Conservation (phyloP, 2,888 invertebrate species). For the Sinelater perroti region DNA sequence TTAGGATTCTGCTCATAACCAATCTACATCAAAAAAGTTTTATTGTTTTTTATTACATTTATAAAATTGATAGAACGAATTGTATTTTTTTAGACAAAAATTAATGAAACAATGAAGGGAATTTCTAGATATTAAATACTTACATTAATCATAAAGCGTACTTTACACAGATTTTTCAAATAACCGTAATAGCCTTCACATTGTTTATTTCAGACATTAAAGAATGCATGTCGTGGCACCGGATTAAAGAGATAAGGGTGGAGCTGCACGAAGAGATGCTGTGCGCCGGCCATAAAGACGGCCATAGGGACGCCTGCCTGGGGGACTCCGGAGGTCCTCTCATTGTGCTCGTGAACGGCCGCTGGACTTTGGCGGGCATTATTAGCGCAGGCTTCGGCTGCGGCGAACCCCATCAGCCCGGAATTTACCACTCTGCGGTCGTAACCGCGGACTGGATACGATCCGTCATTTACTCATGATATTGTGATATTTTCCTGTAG, state of each 20-base stretch:
- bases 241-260: conserved; percentile 80
- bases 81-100: too few species aligned
- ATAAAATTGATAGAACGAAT: too few species aligned
- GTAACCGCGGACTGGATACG: conserved; percentile 76
- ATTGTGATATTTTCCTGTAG: conserved; percentile 26
- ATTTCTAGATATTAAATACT: too few species aligned
- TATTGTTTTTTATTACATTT: too few species aligned
- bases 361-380: conserved; percentile 82
- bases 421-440: conserved; percentile 84
- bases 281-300: conserved; percentile 84
- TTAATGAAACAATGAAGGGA: too few species aligned
- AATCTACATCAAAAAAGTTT: too few species aligned
- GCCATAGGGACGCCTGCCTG: conserved; percentile 83
- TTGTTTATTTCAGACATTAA: conserved; percentile 66
- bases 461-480: conserved; percentile 60
- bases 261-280: conserved; percentile 82
- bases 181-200: too few species aligned
- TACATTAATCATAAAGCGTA: too few species aligned
- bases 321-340: conserved; percentile 86
- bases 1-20: too few species aligned
- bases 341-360: conserved; percentile 72
- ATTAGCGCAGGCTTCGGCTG: conserved; percentile 89
- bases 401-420: conserved; percentile 85
- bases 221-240: conserved; percentile 83
- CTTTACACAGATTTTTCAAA: background rate